A percentile compares a stretch with the other conserved stretches of the same genome.
Conservation (phyloP, 2,797 vertebrate species). For the Diplodus sargus region DNA sequence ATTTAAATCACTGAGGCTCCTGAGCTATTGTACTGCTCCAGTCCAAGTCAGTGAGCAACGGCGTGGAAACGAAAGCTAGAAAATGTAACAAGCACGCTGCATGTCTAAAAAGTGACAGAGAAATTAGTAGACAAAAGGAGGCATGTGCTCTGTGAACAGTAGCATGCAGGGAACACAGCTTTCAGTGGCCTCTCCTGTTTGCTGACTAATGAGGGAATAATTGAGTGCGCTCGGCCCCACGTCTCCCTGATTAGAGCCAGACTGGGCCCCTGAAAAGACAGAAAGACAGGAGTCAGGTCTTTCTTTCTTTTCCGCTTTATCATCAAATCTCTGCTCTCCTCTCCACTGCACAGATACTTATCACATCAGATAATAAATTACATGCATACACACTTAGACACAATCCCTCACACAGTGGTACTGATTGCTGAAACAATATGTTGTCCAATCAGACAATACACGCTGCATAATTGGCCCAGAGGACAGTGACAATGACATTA, state of each 20-base stretch:
- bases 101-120: slow-evolving; percentile 48
- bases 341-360: slow-evolving; percentile 78
- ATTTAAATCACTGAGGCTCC: slow-evolving; percentile 27
- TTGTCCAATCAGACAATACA: slow-evolving; percentile 72
- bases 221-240: slow-evolving; percentile 68
- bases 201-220: slow-evolving; percentile 81
- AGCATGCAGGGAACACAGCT: slow-evolving; percentile 42
- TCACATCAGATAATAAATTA: slow-evolving; percentile 74
- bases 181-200: slow-evolving; percentile 66
- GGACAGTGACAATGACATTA: slow-evolving; percentile 78
- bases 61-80: slow-evolving; percentile 34
- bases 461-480: slow-evolving; percentile 74
- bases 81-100: slow-evolving; percentile 23
- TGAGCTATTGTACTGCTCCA: not conserved
- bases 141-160: slow-evolving; percentile 35
- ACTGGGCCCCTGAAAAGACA: slow-evolving; percentile 77
- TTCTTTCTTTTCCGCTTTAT: slow-evolving; percentile 78
- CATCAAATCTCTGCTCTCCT: slow-evolving; percentile 76
- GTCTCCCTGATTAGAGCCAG: slow-evolving; percentile 78
- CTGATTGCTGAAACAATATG: slow-evolving; percentile 78
- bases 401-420: slow-evolving; percentile 53
- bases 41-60: not conserved
- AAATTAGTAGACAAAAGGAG: slow-evolving; percentile 56
- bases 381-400: slow-evolving; percentile 56
- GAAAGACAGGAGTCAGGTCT: slow-evolving; percentile 85